Evolutionary conservation across 2,797 vertebrate species (phyloP).

Genomic region (Graptemys geographica): DNA sequence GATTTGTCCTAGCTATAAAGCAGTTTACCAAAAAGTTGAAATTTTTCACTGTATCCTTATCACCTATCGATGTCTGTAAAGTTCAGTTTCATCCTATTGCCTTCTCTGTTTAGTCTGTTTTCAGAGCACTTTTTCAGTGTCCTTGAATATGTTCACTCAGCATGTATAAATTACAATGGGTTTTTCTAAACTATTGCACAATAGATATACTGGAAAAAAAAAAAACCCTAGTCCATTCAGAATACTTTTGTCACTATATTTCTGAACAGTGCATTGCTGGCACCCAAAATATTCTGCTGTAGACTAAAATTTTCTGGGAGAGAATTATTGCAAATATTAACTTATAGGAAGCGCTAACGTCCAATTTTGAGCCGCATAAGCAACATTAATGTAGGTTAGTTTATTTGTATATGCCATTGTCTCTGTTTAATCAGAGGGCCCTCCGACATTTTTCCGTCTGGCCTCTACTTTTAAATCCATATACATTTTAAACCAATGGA

Average conservation of each 20-base stretch:
- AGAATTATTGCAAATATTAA: conserved; percentile 24
- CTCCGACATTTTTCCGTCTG: conserved; percentile 43
- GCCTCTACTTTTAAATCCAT: conserved; percentile 30
- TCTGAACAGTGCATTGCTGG: neutral
- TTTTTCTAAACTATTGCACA: neutral
- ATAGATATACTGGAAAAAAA: neutral
- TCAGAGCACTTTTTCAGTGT: neutral
- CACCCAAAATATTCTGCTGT: neutral
- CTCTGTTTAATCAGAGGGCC: conserved; percentile 39
- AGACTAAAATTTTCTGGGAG: conserved; percentile 15
- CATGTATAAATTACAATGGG: neutral
- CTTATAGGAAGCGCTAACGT: neutral
- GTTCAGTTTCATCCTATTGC: conserved; percentile 39
- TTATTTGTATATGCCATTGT: neutral
- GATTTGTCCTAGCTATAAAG: conserved; percentile 65
- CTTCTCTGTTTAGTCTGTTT: conserved; percentile 20
- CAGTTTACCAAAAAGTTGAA: conserved; percentile 50
- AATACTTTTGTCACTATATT: neutral
- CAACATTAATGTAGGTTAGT: neutral
- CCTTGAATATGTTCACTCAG: neutral
- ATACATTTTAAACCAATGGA: conserved; percentile 1
- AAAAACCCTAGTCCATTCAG: neutral
- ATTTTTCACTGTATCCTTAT: conserved; percentile 51
- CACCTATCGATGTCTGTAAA: conserved; percentile 34
- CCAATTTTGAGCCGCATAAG: neutral